Percentiles rank a stretch among this genome's conserved stretches.
Evolutionary conservation across 2,113 vertebrate genomes (phyloP).

Genomic region (Cebus imitator): DNA sequence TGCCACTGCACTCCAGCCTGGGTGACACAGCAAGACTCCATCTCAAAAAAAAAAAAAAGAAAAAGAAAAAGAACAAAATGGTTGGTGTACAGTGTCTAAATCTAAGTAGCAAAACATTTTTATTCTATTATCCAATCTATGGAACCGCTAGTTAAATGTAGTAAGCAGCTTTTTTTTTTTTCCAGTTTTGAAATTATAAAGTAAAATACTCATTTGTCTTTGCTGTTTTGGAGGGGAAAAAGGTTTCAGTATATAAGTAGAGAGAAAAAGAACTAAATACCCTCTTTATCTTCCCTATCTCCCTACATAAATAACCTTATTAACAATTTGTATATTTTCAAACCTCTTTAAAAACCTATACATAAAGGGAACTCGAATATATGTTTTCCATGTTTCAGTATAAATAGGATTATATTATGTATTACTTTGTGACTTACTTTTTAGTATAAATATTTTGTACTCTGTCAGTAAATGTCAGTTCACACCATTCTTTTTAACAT

Average conservation of each 20-base stretch:
- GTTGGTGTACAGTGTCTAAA: background rate
- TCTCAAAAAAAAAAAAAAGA: too few relatives aligned
- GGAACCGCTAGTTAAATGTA: background rate
- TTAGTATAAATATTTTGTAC: background rate
- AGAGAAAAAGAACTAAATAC: background rate
- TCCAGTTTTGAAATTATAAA: background rate
- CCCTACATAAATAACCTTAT: background rate
- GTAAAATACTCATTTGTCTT: background rate
- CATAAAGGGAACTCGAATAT: background rate
- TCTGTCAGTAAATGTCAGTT: background rate
- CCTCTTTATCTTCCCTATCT: background rate
- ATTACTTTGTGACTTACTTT: background rate
- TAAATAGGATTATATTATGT: background rate
- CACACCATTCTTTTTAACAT: background rate
- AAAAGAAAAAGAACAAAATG: too few relatives aligned
- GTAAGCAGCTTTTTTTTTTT: background rate
- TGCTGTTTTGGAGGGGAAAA: background rate
- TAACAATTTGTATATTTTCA: slow-evolving; percentile 5
- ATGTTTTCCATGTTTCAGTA: background rate
- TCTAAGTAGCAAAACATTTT: slow-evolving; percentile 8
- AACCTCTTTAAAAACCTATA: background rate
- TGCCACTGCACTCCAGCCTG: too few relatives aligned
- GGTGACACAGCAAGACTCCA: too few relatives aligned
- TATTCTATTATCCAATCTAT: background rate
- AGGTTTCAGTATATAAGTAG: background rate